Evolutionary conservation across 92 coral and sea anemone species (phyloP).

Genomic region (Phenganax marumi): DNA sequence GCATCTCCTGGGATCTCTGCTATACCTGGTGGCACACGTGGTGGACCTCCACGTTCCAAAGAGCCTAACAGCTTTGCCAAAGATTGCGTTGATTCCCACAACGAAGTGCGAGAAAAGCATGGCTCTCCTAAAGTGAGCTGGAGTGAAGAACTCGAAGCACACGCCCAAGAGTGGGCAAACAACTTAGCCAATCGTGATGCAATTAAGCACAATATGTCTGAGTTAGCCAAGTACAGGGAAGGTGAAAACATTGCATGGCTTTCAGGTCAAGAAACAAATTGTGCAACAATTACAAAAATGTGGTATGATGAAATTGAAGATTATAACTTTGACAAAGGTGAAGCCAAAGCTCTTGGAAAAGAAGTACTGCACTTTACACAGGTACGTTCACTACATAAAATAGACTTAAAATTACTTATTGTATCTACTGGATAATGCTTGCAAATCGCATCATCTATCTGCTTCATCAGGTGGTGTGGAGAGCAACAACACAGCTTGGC

Average conservation of each 20-base stretch:
- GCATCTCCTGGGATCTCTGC: neutral
- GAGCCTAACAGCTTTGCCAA: conserved; percentile 27
- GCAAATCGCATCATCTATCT: neutral
- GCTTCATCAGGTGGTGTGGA: conserved; percentile 52
- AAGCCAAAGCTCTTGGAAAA: conserved; percentile 52
- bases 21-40: neutral
- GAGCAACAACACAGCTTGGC: conserved; percentile 39
- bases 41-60: neutral
- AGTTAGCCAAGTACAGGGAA: conserved; percentile 35
- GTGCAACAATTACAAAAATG: conserved; percentile 26
- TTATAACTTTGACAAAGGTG: conserved; percentile 78
- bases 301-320: conserved; percentile 88
- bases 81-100: conserved; percentile 92
- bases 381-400: conserved; percentile 47
- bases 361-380: conserved; percentile 86
- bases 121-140: conserved; percentile 88
- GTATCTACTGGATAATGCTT: too few species aligned
- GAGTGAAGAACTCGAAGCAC: conserved; percentile 76
- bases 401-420: neutral
- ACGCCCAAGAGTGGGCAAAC: conserved; percentile 96
- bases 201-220: conserved; percentile 64
- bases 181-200: conserved; percentile 73
- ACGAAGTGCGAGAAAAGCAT: conserved; percentile 77
- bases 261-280: conserved; percentile 74
- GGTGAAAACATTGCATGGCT: conserved; percentile 98